Base-by-base conservation (phyloP, 2,113 vertebrate species). In the Nerophis lumbriciformis region DNA sequence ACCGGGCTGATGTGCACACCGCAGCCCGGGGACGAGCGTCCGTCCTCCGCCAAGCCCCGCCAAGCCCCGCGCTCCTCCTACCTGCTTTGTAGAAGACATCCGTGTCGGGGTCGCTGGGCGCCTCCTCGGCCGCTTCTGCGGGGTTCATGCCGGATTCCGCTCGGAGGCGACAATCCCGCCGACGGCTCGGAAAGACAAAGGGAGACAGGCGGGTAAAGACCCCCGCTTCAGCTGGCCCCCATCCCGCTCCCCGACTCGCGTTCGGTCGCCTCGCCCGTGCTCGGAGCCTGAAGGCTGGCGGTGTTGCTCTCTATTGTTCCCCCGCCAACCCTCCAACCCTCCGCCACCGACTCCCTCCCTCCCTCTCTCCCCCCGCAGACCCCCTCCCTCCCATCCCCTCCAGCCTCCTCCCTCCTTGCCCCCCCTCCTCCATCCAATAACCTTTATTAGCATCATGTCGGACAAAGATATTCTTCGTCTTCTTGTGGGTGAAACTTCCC, bases 71-170 rank as follows among this genome's bases (percentile, higher is more conserved):
- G 59, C 5, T n/a, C 48, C 16, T 39, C 65, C 48, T 85, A 87
- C 85, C 85, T 84, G 85, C 76, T 80, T 82, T 87, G 80, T 77
- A 87, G 82, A 85, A 87, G 72, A 82, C 83, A 70, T 87, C 85
- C 28, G 85, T 80, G 77, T 87, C 85, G 57, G 83, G 75, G 83
- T 87, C 85, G 78, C 78, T 76, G 69, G 77, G 80, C 82, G 82
- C 82, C 77, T 87, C 85, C 80, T 87, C 85, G 82, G 83, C 83
- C 77, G 80, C 83, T 57, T 84, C 85, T 77, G 75, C 80, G 38
- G 83, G 83, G 72, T 87, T 87, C 85, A 87, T 87, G 8, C 66
- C 78, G 75, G 80, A 76, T 71, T 77, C 76, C 76, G 76, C 59
- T 71, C 68, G 64, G 48, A 47, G 74, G 28, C 28, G 28, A 64